Base-by-base conservation (phyloP, 2,888 invertebrate species). In the Blera fallax region DNA sequence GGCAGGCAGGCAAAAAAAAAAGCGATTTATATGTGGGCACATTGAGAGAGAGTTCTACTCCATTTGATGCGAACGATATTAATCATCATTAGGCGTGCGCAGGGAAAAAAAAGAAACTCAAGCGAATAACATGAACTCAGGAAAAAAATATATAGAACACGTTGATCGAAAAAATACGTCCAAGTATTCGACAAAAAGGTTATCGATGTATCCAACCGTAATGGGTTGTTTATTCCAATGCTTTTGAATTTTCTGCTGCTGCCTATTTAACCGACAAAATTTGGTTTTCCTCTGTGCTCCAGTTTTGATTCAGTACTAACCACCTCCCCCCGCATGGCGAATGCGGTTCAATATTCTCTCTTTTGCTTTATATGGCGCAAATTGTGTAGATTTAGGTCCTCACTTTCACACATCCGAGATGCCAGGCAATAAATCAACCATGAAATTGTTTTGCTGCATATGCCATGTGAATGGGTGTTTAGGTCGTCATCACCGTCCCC, bases 391-490 rank as follows among this genome's bases (percentile, higher is more conserved):
- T 85, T 85, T 65, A 70, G 84, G 84, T 85, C 65, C 84, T 76
- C 80, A 80, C 76, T 74, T 84, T 80, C 80, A 29, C 84, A 84
- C 79, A 80, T 70, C 50, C 27, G 62, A 80, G 69, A 79, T 74
- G 76, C 70, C 65, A 43, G 74, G 65, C 65, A 80, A 85, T 85
- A 85, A 85, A 85, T 85, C 84, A 85, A 85, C 74, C 84, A 85
- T 85, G 84, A 85, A 85, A 85, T 85, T 85, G 81, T 80, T 85
- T 85, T 85, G 84, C 84, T 85, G 84, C 84, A 85, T 85, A 80
- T 85, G 81, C 84, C 81, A 85, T 65, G 48, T 56, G 83, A 77
- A 78, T 76, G 64, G 64, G 67, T 74, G 79, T 67, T 72, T 79
- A 70, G 74, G 80, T 52, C 52, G 72, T 82, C 34, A 48, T 65